Evolutionary conservation across 2,113 vertebrate species (phyloP).

Genomic region (Callipepla californica): DNA sequence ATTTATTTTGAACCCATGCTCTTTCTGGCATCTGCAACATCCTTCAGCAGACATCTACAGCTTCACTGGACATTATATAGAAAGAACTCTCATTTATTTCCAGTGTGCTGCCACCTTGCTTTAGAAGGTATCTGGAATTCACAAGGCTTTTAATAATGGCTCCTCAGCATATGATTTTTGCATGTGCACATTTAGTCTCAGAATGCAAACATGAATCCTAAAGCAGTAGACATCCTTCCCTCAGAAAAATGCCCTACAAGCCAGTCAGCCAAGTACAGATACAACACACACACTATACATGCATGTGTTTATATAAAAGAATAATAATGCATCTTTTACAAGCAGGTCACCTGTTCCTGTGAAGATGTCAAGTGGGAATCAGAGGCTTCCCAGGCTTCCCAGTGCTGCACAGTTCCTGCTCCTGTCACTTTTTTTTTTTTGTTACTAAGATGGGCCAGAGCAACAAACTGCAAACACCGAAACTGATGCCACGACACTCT

Average conservation of each 20-base stretch:
- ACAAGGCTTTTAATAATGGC: neutral
- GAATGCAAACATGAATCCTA: neutral
- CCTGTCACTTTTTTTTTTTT: neutral
- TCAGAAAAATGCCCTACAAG: neutral
- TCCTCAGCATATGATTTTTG: neutral
- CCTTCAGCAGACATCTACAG: neutral
- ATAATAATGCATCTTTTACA: neutral
- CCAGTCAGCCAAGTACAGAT: neutral
- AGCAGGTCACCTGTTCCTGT: neutral
- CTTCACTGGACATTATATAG: neutral
- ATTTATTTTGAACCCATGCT: neutral
- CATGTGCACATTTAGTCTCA: neutral
- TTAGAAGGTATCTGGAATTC: neutral
- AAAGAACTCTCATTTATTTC: neutral
- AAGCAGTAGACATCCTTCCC: neutral
- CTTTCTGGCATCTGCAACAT: neutral
- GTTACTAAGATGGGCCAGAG: neutral
- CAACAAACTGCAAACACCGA: accelerated
- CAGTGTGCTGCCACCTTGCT: neutral
- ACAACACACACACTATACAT: accelerated
- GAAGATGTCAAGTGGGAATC: neutral
- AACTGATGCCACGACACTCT: neutral
- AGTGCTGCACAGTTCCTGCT: neutral
- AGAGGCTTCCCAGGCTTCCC: neutral
- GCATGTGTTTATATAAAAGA: too few species aligned